Evolutionary conservation across 2,888 invertebrate species (phyloP), one percentile per base, ranked within the genome.

Genomic region (Phorcus lineatus): DNA sequence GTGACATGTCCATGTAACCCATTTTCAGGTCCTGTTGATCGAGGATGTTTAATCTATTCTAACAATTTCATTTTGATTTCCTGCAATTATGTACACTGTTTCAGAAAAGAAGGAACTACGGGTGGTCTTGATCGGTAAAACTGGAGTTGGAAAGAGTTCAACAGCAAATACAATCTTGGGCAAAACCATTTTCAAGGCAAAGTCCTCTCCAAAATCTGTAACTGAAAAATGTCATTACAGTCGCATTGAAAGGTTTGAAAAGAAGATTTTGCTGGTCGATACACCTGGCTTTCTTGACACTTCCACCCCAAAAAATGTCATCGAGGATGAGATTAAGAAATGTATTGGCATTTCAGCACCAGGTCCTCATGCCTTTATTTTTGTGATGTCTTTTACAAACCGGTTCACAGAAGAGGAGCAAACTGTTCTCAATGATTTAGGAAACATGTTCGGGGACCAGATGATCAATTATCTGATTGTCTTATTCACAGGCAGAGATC

Each of bases 221-320:
- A 82, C 82, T 3, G 70, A 79, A 52, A 80, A 77, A 31, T 77
- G 80, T 36, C 31, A 52, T 53, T 31, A 70, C n/a, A 74, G 77
- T 9, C 55, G 53, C 52, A 24, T n/a, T 6, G 22, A 77, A 24
- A 52, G 82, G 6, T 80, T 79, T 28, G 79, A 62, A n/a, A 53
- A 77, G 47, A 74, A 36, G 6, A n/a, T 82, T 24, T 70, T 70
- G 22, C 52, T 82, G 0, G 80, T 83, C 0, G 83, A 83, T 40
- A 83, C 83, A n/a, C 83, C 83, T 17, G 81, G 81, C 16, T 53
- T 83, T 24, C 81, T 83, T 74, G 82, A 83, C 67, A 80, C 82
- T 2, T 78, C 78, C 6, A 67, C 78, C 53, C 47, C 77, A 24
- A 83, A 81, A 57, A 67, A 79, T 13, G 40, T 36, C 2, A 75